Evolutionary conservation across 2,888 invertebrate genomes (phyloP).

Genomic region (Chrysolina oricalcia): DNA sequence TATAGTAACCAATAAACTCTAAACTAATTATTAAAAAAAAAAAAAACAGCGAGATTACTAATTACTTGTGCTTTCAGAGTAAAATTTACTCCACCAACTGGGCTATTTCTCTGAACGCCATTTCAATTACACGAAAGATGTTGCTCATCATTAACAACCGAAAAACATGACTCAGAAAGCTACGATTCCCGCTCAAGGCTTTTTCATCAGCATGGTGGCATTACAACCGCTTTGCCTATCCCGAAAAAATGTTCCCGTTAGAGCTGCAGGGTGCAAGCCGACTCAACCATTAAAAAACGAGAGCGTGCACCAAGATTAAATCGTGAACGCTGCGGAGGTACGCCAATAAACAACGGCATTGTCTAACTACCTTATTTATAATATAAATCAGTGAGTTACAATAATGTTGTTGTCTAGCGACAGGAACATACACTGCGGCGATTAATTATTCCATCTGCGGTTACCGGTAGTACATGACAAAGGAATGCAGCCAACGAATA

Average conservation of each 20-base stretch:
- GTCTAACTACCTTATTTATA: conserved; percentile 44
- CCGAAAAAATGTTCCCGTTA: conserved; percentile 41
- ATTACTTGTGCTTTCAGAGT: too few species aligned
- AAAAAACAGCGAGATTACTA: too few species aligned
- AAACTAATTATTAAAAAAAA: too few species aligned
- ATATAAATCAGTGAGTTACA: conserved; percentile 48
- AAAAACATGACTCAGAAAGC: conserved; percentile 8
- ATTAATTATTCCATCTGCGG: conserved; percentile 47
- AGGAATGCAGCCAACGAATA: conserved; percentile 36
- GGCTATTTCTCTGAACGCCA: too few species aligned
- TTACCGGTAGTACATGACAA: conserved; percentile 43
- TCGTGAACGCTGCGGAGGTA: conserved; percentile 30
- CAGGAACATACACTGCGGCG: conserved; percentile 36
- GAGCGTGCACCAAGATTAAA: conserved; percentile 47
- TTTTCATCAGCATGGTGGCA: conserved; percentile 5
- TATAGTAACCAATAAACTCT: too few species aligned
- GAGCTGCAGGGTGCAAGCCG: conserved; percentile 39
- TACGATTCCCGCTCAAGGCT: neutral
- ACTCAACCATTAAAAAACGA: conserved; percentile 42
- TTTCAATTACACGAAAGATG: too few species aligned
- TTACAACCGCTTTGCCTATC: conserved; percentile 5
- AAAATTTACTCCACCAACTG: too few species aligned
- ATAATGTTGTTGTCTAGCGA: conserved; percentile 44
- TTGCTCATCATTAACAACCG: neutral
- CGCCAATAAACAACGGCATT: conserved; percentile 40